A percentile compares a stretch with the other conserved stretches of the same genome.
Evolutionary conservation across 2,113 vertebrate species (phyloP).

Genomic region (Brienomyrus longianalis): DNA sequence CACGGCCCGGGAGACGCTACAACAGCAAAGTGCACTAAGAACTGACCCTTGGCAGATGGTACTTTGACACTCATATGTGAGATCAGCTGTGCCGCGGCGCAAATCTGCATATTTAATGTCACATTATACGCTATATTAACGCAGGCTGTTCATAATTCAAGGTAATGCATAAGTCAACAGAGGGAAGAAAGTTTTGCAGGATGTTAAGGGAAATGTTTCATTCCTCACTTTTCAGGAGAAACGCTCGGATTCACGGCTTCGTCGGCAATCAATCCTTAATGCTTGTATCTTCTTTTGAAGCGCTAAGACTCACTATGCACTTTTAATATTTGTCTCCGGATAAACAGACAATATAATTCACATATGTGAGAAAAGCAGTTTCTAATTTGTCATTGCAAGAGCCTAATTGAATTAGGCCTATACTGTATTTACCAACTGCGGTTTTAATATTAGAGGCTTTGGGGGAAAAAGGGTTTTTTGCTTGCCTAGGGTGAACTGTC

Average conservation of each 20-base stretch:
- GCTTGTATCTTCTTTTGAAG: not conserved
- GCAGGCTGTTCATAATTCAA: constrained; percentile 56
- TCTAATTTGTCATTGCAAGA: no score
- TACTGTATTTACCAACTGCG: not conserved
- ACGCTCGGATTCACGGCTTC: not conserved
- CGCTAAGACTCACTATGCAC: not conserved
- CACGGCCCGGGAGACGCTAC: constrained; percentile 16
- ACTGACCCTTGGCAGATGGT: constrained; percentile 59
- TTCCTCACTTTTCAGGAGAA: constrained; percentile 53
- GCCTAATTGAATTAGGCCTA: not conserved
- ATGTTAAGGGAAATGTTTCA: constrained; percentile 36
- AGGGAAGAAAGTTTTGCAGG: constrained; percentile 47
- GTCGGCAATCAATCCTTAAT: not conserved
- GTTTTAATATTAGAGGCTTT: not conserved
- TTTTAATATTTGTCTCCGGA: not conserved
- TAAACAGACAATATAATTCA: not conserved
- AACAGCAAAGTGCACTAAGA: constrained; percentile 45
- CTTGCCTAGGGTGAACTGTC: not conserved
- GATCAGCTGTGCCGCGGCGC: constrained; percentile 59
- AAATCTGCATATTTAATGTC: constrained; percentile 63
- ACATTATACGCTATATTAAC: constrained; percentile 67
- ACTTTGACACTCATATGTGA: constrained; percentile 61
- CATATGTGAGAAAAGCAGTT: not conserved
- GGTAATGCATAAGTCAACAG: constrained; percentile 59
- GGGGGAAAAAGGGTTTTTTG: not conserved